These are phyloP conservation scores for Cyphotilapia sp. DNA, from an alignment of 2,113 vertebrate species.

Conservation along the genomic window DNA sequence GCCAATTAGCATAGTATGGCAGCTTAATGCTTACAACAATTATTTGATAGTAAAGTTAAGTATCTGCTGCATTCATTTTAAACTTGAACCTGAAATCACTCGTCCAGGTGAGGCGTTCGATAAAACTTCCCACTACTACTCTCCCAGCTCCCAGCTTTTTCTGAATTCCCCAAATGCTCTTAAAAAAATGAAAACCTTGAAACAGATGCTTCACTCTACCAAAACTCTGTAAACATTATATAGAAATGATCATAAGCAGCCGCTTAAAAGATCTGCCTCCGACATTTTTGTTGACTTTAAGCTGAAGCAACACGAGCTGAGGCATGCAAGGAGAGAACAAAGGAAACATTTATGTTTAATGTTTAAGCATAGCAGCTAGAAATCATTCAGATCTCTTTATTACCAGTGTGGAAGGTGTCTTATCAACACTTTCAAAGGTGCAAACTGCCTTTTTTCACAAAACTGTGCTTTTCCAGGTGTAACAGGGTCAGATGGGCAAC, in stretches of 20 bases:
- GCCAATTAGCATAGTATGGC: rapidly evolving
- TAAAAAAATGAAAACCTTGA: background rate
- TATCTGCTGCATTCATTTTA: background rate
- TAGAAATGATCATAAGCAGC: background rate
- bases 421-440: background rate
- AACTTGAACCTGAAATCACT: background rate
- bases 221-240: background rate
- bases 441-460: background rate
- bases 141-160: background rate
- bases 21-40: background rate
- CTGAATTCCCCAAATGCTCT: background rate
- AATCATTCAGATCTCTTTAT: background rate
- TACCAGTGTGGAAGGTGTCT: background rate
- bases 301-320: background rate
- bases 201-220: background rate
- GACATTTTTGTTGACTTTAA: background rate
- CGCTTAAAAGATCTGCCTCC: background rate
- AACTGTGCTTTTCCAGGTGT: background rate
- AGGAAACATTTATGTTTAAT: background rate
- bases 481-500: background rate
- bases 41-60: background rate
- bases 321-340: background rate
- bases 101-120: background rate
- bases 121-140: rapidly evolving
- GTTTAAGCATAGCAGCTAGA: background rate